Base-by-base conservation (phyloP, 2,888 invertebrate genomes). In the Dasysyrphus albostriatus region DNA sequence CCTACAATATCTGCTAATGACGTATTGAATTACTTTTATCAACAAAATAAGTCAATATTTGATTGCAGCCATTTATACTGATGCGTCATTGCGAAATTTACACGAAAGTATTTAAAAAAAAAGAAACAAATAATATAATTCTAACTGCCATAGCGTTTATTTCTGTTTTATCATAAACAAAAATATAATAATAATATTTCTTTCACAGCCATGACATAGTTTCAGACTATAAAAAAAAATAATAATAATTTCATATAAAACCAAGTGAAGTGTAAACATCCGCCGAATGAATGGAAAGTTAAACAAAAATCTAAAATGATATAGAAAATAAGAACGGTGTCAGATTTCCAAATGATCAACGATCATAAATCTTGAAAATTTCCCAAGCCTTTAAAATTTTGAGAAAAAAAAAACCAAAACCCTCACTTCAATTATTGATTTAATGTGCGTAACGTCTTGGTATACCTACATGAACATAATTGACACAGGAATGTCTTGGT, bases 401-500 rank as follows among this genome's bases (percentile, higher is more conserved):
- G 4, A 42, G 4, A 10, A 47, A 51, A 63, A n/a, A 63, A 61
- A 61, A 67, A 51, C 1, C 37, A 9, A 69, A 69, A 69, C 24
- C 69, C 24, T 69, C 51, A 24, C 51, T 51, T 69, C 69, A 54
- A 69, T 69, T 69, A 51, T 39, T 12, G 24, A 24, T 69, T 54
- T 54, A 69, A 69, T 69, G 54, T 69, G 69, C 69, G 54, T 69
- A 39, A 39, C 54, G 29, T 69, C 69, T 69, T 34, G 54, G 51
- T 34, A 51, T 14, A 19, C n/a, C n/a, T n/a, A n/a, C 49, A 47
- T 44, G 39, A 37, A 63, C 44, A 65, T 6, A 24, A 42, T 14
- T 58, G 56, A 72, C 34, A 61, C 49, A 37, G 47, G 49, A 74
- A 54, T 49, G 16, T 69, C 61, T 39, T 54, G 24, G 24, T 24